Evolutionary conservation across 2,797 vertebrate genomes (phyloP).

Genomic region (Phoebastria nigripes): DNA sequence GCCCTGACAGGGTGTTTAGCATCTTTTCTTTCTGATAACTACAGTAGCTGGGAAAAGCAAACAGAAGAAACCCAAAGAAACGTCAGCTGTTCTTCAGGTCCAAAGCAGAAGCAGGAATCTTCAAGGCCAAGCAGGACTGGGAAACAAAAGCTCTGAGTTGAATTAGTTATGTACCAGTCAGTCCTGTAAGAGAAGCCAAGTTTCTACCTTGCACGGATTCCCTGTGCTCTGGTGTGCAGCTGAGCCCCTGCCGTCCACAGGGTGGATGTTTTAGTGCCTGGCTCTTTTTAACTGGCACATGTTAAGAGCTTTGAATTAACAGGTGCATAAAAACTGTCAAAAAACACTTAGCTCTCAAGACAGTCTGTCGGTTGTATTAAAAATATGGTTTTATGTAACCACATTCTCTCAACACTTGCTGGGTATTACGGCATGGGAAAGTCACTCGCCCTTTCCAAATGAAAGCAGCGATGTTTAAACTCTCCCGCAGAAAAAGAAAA

Average conservation of each 20-base stretch:
- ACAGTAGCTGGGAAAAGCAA: neutral
- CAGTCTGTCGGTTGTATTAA: slow-evolving; percentile 78
- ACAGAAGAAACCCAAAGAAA: neutral
- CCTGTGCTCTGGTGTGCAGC: slow-evolving; percentile 64
- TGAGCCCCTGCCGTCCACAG: slow-evolving; percentile 60
- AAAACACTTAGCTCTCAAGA: slow-evolving; percentile 81
- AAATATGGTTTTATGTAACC: slow-evolving; percentile 78
- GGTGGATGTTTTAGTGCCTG: slow-evolving; percentile 78
- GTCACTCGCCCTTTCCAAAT: slow-evolving; percentile 50
- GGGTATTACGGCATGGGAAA: slow-evolving; percentile 67
- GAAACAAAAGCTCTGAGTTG: neutral
- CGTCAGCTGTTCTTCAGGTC: neutral
- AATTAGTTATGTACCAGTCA: neutral
- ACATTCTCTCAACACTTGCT: slow-evolving; percentile 72
- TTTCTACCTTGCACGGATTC: slow-evolving; percentile 55
- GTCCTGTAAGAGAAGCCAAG: neutral
- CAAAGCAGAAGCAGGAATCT: slow-evolving; percentile 3
- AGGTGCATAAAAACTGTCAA: slow-evolving; percentile 83
- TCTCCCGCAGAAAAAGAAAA: neutral
- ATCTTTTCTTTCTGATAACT: neutral
- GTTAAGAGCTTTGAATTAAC: slow-evolving; percentile 83
- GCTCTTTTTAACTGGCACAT: slow-evolving; percentile 82
- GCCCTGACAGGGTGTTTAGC: neutral
- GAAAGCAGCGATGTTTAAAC: slow-evolving; percentile 36
- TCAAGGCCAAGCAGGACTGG: neutral